Percentiles rank a stretch among this genome's conserved stretches.
Conservation (phyloP, 2,888 invertebrate species). For the Epinotia demarniana region DNA sequence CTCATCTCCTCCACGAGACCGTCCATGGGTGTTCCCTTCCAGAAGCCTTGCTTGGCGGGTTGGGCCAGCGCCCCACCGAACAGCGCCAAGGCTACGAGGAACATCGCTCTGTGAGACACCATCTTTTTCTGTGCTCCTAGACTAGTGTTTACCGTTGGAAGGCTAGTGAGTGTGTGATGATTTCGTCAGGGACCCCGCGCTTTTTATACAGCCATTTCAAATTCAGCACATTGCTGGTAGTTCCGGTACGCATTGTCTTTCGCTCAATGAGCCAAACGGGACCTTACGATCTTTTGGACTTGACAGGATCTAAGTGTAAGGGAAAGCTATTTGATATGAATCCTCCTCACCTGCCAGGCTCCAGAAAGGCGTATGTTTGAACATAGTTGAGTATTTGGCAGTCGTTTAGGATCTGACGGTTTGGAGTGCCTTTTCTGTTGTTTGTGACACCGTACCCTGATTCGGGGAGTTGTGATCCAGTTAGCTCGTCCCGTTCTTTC, state of each 20-base stretch:
- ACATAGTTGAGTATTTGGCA: slow-evolving; percentile 52
- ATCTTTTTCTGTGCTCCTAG: slow-evolving; percentile 67
- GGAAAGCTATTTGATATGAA: slow-evolving; percentile 83
- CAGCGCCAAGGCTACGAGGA: slow-evolving; percentile 79
- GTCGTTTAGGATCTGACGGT: slow-evolving; percentile 65
- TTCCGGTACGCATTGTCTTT: slow-evolving; percentile 81
- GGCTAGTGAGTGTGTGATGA: slow-evolving; percentile 78
- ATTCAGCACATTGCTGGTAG: slow-evolving; percentile 77
- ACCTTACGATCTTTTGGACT: slow-evolving; percentile 72
- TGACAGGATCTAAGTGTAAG: slow-evolving; percentile 70
- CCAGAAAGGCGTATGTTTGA: slow-evolving; percentile 71
- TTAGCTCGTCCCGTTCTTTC: slow-evolving; percentile 62
- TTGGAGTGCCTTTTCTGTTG: slow-evolving; percentile 79
- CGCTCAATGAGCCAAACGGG: slow-evolving; percentile 65
- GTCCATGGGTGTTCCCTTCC: slow-evolving; percentile 89
- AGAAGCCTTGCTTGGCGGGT: slow-evolving; percentile 87
- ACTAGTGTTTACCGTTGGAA: slow-evolving; percentile 75
- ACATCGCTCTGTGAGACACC: slow-evolving; percentile 80
- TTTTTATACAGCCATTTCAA: slow-evolving; percentile 85
- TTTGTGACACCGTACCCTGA: slow-evolving; percentile 83
- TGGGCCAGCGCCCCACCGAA: slow-evolving; percentile 85
- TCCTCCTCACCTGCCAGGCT: slow-evolving; percentile 62
- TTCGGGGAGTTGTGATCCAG: slow-evolving; percentile 70
- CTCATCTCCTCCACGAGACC: slow-evolving; percentile 91
- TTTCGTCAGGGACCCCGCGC: slow-evolving; percentile 76